Base-by-base conservation (phyloP, 2,113 vertebrate species). In the Microtus ochrogaster region DNA sequence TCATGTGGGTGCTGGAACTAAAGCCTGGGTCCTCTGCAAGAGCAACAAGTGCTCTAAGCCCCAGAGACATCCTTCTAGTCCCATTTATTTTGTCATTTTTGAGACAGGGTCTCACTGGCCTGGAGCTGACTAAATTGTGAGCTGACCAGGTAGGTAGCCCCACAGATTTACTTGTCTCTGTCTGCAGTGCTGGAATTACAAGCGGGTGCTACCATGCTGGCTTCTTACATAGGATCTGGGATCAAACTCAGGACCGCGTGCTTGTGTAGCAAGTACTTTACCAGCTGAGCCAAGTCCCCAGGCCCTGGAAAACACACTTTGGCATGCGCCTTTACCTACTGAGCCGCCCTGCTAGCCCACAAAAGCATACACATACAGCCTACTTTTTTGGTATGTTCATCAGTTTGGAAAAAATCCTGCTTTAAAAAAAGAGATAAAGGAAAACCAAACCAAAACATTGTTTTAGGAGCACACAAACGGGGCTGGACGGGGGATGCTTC, bases 341-440 rank as follows among this genome's bases (percentile, higher is more conserved):
- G 30, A 68, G 44, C 63, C 1, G 49, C 5, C 63, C 13, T 22
- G 17, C 63, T 14, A 41, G 26, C 30, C 44, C 65, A 49, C 44
- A 47, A 86, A 70, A 68, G 49, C 63, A n/a, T 14, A 17, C 30
- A 22, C 44, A 74, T 44, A 74, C 58, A 66, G 82, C 72, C 36
- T 89, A 22, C 68, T 91, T 68, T 87, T 70, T 61, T 52, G 68
- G 14, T 88, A 63, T 10, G 24, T 0, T 7, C 14, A 12, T 90
- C 47, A 33, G 12, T 89, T 95, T 89, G 81, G 79, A 95, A 94
- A 93, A 92, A 58, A n/a, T 33, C 7, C 26, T 13, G 17, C 73
- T 41, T 47, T 7, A 65, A 19, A 44, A 44, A 83, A 95, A 92
- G 94, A n/a, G 36, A 58, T 82, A 58, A 39, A 39, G 36, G 52